phyloP scores from a whole-genome alignment of 2,888 invertebrate genomes.

The Dione vanillae region DNA sequence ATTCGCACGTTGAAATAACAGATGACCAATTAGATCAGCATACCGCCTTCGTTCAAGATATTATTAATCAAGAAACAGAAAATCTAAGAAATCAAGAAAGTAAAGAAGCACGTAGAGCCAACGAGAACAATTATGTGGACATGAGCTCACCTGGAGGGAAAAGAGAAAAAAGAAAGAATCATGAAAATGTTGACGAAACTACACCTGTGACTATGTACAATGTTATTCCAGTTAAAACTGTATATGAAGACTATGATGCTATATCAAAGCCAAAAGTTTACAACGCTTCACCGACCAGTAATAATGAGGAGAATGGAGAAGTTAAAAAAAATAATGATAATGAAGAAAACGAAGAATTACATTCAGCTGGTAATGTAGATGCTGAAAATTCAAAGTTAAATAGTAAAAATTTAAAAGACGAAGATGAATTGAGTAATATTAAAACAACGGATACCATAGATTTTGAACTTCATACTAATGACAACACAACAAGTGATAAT shows the following conservation, averaged over 20 bases:
- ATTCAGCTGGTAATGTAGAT: not conserved
- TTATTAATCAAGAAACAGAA: conserved; percentile 63
- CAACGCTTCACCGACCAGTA: not conserved
- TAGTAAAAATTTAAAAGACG: not conserved
- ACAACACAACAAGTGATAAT: conserved; percentile 4
- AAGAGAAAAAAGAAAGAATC: conserved; percentile 43
- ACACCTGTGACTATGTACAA: conserved; percentile 29
- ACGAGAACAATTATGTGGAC: conserved; percentile 47
- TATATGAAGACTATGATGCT: conserved; percentile 39
- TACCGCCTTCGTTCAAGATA: conserved; percentile 58
- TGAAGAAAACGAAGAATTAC: conserved; percentile 8
- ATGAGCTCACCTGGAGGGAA: conserved; percentile 46
- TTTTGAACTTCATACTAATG: not conserved
- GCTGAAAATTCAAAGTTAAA: not conserved
- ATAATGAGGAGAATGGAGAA: not conserved
- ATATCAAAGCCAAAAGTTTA: not conserved
- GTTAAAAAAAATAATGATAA: not conserved
- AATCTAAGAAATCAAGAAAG: conserved; percentile 47
- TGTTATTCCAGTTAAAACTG: conserved; percentile 49
- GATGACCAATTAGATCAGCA: conserved; percentile 62
- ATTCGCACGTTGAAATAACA: conserved; percentile 55
- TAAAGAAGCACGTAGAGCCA: conserved; percentile 26
- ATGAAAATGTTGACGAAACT: conserved; percentile 29
- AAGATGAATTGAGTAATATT: not conserved
- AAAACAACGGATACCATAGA: conserved; percentile 1